These are phyloP conservation scores for Oegoconia quadripuncta DNA, from an alignment of 2,888 invertebrate genomes.

Conservation along the genomic window DNA sequence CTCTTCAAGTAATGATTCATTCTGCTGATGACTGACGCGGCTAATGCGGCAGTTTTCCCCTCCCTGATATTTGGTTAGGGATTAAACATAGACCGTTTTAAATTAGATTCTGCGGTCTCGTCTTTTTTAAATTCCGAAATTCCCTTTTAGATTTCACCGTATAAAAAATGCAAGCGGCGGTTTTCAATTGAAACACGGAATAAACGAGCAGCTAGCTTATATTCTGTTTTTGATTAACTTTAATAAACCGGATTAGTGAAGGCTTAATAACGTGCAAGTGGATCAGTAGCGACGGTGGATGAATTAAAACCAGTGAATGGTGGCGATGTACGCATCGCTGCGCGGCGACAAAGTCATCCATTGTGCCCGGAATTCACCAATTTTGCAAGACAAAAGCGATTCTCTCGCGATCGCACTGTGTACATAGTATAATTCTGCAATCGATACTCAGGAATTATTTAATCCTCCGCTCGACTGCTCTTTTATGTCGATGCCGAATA, in stretches of 20 bases:
- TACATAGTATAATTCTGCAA: conserved; percentile 39
- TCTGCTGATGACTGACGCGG: conserved; percentile 76
- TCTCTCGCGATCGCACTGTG: conserved; percentile 33
- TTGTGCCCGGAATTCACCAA: conserved; percentile 46
- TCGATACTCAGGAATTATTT: conserved; percentile 43
- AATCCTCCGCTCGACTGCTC: conserved; percentile 26
- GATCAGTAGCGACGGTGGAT: conserved; percentile 22
- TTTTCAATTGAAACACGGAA: conserved; percentile 20
- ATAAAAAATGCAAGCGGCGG: conserved; percentile 20
- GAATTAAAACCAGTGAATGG: conserved; percentile 23
- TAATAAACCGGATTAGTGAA: conserved; percentile 34
- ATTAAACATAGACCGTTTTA: conserved; percentile 48
- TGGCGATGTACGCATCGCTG: conserved; percentile 35
- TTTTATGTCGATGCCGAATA: conserved; percentile 8
- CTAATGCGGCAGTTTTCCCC: conserved; percentile 66
- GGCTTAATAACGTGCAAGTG: conserved; percentile 34
- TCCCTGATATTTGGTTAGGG: conserved; percentile 57
- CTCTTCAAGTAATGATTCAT: conserved; percentile 80
- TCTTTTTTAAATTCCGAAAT: conserved; percentile 28
- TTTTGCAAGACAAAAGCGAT: conserved; percentile 53
- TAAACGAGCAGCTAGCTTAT: conserved; percentile 15
- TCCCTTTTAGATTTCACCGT: conserved; percentile 11
- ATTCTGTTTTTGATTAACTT: conserved; percentile 34
- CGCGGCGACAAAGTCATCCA: conserved; percentile 44
- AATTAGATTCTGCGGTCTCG: conserved; percentile 42